phyloP scores from a whole-genome alignment of 2,113 vertebrate species.

The Pica pica region DNA sequence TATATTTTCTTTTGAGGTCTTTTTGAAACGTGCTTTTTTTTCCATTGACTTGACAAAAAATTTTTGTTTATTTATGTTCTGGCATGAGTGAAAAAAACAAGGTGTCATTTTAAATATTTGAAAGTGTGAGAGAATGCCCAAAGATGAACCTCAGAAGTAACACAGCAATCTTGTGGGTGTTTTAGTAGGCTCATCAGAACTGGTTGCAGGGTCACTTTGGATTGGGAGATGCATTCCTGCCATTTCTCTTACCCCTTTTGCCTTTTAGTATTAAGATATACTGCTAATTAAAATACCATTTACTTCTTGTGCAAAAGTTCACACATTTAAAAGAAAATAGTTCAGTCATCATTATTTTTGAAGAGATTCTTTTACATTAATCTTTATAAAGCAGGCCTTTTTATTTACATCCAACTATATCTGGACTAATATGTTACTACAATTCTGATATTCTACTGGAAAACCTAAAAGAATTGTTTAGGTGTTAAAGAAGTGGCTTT shows the following conservation, averaged over 20 bases:
- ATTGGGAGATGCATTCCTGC: background rate
- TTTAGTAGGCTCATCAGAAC: background rate
- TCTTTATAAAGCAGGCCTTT: background rate
- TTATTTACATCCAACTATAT: background rate
- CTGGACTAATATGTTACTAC: background rate
- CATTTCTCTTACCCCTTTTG: background rate
- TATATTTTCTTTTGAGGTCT: background rate
- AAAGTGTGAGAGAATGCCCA: background rate
- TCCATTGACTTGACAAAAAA: background rate
- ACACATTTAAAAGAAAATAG: background rate
- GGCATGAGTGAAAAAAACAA: background rate
- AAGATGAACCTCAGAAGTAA: background rate
- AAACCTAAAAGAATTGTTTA: background rate
- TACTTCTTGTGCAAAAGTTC: background rate
- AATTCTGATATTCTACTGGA: background rate
- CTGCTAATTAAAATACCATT: background rate
- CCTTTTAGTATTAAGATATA: background rate
- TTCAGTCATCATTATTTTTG: background rate
- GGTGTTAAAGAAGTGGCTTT: background rate
- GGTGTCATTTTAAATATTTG: background rate
- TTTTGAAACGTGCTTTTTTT: background rate
- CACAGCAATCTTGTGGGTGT: fast-evolving
- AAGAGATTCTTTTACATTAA: background rate
- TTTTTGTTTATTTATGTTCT: background rate
- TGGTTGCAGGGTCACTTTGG: background rate